Evolutionary conservation across 2,888 invertebrate species (phyloP), one percentile per base, ranked within the genome.

Genomic region (Stramonita haemastoma): DNA sequence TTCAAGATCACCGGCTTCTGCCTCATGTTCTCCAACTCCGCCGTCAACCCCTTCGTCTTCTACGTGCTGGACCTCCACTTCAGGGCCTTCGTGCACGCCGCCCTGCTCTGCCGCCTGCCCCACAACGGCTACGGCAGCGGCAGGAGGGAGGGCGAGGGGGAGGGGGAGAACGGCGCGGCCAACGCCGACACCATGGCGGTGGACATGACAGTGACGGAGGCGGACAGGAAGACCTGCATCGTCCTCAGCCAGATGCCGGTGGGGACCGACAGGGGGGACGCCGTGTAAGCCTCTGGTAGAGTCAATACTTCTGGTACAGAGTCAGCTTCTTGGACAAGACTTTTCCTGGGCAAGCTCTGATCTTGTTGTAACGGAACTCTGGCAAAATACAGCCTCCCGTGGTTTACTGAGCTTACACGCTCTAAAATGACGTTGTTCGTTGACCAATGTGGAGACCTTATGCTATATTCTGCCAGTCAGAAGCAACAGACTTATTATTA

Each of bases 1-100:
- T 93, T 94, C 91, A 92, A 93, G 90, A 91, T 93, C 22, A 57
- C 89, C 46, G 92, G 92, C 26, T 92, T 93, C 90, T 93, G 93
- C 84, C 87, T 93, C 17, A 92, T 92, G 85, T 93, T 91, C 70
- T 87, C 91, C 66, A 93, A 93, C 88, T 92, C 92, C 1, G 91
- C 92, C 15, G 87, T 93, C 19, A 93, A 92, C 87, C 93, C 93
- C 0, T 83, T 92, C 26, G 91, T 92, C 22, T 92, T 93, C 87
- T 91, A 91, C 87, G 73, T 91, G 17, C 89, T 93, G 17, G 93
- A 93, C 57, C 84, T 86, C 26, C 89, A 89, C n/a, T 92, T 91
- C 89, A 88, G 92, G 36, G 46, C 89, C 19, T 91, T 90, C 87
- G 88, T 91, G 13, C 70, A 86, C 84, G 26, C 57, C n/a, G 56